These are phyloP conservation scores for Oreochromis mossambicus DNA, from an alignment of 2,797 vertebrate species.

Conservation along the genomic window DNA sequence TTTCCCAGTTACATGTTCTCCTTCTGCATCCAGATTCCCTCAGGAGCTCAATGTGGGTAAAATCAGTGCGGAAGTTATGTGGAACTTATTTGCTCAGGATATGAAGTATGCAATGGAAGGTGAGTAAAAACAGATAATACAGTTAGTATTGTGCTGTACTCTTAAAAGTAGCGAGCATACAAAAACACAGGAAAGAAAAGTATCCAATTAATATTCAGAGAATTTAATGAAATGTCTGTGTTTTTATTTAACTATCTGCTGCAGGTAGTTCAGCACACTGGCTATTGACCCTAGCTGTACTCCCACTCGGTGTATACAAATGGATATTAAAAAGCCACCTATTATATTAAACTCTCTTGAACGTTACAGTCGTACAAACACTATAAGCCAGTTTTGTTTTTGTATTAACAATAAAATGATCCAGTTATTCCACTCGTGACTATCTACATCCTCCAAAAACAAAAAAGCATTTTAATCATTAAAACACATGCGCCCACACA, in stretches of 20 bases:
- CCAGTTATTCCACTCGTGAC: not conserved
- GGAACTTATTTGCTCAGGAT: conserved; percentile 98
- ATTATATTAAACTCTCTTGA: not conserved
- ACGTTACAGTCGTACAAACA: not conserved
- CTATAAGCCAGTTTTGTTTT: not conserved
- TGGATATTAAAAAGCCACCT: not conserved
- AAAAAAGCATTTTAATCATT: not conserved
- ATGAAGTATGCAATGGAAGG: conserved; percentile 99
- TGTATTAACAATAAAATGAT: not conserved
- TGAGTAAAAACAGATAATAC: conserved; percentile 61
- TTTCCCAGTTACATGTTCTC: not conserved
- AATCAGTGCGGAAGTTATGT: conserved; percentile 99
- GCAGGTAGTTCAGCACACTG: not conserved
- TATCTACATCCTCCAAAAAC: not conserved
- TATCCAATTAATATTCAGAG: not conserved
- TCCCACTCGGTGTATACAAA: not conserved
- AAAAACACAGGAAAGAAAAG: not conserved
- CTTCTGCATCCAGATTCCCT: conserved; percentile 82
- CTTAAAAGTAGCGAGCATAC: not conserved
- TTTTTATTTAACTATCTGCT: not conserved
- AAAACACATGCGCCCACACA: accelerated
- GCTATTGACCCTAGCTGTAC: not conserved
- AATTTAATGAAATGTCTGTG: not conserved
- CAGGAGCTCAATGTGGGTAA: conserved; percentile 98
- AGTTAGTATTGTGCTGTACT: not conserved